phyloP scores from a whole-genome alignment of 1,140 invertebrate species.

The Ceratina calcarata region DNA sequence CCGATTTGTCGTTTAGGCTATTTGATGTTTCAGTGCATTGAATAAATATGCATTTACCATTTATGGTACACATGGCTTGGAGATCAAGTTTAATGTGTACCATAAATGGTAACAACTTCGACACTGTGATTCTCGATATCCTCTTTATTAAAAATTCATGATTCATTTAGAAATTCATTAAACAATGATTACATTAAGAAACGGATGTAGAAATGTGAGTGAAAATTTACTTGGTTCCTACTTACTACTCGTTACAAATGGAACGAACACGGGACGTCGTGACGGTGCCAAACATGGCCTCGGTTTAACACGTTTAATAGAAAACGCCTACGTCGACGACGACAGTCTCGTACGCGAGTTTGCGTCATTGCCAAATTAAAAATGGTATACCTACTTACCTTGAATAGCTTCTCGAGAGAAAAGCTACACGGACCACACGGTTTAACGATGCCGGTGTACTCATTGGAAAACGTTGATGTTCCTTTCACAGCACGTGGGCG shows the following conservation, averaged over 20 bases:
- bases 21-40: too few species aligned
- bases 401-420: constrained; percentile 36
- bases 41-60: too few species aligned
- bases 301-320: background rate
- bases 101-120: too few species aligned
- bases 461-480: background rate
- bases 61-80: too few species aligned
- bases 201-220: too few species aligned
- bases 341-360: background rate
- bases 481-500: constrained; percentile 60
- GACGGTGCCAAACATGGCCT: background rate
- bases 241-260: background rate
- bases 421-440: constrained; percentile 40
- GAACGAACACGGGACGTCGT: too few species aligned
- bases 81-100: too few species aligned
- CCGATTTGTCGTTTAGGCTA: too few species aligned
- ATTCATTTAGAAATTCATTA: too few species aligned
- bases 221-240: background rate
- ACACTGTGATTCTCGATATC: too few species aligned
- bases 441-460: constrained; percentile 53
- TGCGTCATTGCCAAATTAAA: constrained; percentile 58
- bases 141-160: too few species aligned
- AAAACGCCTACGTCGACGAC: constrained; percentile 23
- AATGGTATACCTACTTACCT: constrained; percentile 15
- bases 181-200: too few species aligned